phyloP scores from a whole-genome alignment of 2,113 vertebrate genomes.

The Albula glossodonta region DNA sequence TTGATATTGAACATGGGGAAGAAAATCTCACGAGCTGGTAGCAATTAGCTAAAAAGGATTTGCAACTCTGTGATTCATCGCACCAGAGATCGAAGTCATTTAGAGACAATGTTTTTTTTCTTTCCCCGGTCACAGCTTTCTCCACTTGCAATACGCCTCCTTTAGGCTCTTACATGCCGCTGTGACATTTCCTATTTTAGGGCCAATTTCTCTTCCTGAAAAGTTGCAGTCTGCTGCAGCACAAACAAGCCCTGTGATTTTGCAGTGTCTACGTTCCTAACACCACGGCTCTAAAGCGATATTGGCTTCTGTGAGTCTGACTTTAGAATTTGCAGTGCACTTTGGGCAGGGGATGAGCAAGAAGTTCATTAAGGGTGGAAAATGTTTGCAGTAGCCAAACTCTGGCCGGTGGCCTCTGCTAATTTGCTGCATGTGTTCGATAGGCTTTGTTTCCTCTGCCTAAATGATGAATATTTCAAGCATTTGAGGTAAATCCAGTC shows the following conservation, averaged over 20 bases:
- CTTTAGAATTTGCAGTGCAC: conserved; percentile 54
- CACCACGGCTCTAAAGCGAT: conserved; percentile 60
- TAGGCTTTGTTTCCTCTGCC: conserved; percentile 46
- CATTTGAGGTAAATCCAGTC: conserved; percentile 45
- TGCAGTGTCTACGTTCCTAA: conserved; percentile 67
- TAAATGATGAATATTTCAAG: conserved; percentile 58
- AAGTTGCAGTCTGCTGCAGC: conserved; percentile 59
- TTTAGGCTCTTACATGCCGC: conserved; percentile 72
- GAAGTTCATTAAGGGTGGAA: conserved; percentile 32
- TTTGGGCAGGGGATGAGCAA: conserved; percentile 34
- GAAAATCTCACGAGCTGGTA: conserved; percentile 91
- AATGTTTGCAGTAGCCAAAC: conserved; percentile 47
- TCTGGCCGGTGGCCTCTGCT: conserved; percentile 37
- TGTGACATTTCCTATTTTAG: conserved; percentile 80
- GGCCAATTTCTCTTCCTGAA: conserved; percentile 70
- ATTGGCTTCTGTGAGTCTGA: conserved; percentile 48
- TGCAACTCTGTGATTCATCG: conserved; percentile 92
- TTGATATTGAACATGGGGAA: conserved; percentile 97
- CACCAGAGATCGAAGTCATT: conserved; percentile 89
- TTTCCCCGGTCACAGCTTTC: conserved; percentile 52
- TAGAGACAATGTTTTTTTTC: conserved; percentile 74
- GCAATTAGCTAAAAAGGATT: conserved; percentile 99
- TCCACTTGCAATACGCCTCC: conserved; percentile 66
- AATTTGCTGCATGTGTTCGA: conserved; percentile 47
- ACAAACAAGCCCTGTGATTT: conserved; percentile 72